phyloP scores from a whole-genome alignment of 2,113 vertebrate species.

The Fukomys damarensis region DNA sequence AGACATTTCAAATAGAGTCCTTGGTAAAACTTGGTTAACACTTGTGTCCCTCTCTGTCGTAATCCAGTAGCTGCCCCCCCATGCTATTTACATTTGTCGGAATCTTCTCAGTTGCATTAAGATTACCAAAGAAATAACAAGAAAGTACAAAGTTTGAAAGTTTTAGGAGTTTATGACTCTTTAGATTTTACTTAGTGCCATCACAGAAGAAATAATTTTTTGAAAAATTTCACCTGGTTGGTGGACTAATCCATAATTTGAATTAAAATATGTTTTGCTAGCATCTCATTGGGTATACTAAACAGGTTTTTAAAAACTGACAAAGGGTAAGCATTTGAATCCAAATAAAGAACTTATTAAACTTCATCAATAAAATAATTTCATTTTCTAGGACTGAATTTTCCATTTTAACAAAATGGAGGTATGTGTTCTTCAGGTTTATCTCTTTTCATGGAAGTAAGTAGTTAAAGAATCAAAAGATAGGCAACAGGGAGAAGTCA shows the following conservation, averaged over 20 bases:
- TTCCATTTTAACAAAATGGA: not conserved
- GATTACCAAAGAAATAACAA: not conserved
- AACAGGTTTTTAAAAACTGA: not conserved
- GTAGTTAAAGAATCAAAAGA: not conserved
- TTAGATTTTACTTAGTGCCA: not conserved
- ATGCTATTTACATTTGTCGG: not conserved
- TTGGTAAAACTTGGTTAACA: not conserved
- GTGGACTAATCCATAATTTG: not conserved
- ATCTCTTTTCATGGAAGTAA: not conserved
- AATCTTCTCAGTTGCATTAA: not conserved
- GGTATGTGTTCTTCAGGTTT: not conserved
- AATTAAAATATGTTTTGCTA: constrained; percentile 31
- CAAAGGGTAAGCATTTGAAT: not conserved
- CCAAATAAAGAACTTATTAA: constrained; percentile 1
- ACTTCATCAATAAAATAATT: constrained; percentile 21
- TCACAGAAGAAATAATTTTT: not conserved
- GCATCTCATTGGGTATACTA: not conserved
- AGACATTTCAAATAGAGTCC: not conserved
- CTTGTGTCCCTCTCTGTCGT: not conserved
- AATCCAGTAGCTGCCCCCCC: not conserved
- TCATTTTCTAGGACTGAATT: not conserved
- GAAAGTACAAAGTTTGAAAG: not conserved
- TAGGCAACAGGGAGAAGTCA: not conserved
- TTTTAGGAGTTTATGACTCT: not conserved
- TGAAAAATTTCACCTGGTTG: not conserved